Evolutionary conservation across 2,797 vertebrate species (phyloP).

Genomic region (Liparis tanakae): DNA sequence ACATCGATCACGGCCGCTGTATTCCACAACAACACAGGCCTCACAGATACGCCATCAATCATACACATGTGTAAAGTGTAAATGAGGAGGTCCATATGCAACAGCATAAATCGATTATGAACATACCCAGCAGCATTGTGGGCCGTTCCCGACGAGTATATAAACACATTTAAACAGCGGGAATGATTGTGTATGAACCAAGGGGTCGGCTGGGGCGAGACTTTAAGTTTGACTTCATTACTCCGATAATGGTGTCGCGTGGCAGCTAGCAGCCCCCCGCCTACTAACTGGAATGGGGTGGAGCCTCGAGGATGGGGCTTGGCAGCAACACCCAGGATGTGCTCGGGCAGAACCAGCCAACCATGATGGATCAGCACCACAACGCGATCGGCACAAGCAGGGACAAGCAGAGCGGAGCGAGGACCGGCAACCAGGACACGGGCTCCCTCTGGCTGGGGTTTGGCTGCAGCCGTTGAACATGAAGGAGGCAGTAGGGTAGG

Average conservation of each 20-base stretch:
- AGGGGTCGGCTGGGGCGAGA: conserved; percentile 52
- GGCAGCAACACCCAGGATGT: conserved; percentile 38
- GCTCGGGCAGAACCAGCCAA: conserved; percentile 28
- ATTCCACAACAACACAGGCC: background rate
- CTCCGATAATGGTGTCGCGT: conserved; percentile 62
- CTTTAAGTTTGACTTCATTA: conserved; percentile 73
- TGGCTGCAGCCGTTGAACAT: conserved; percentile 51
- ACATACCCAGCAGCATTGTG: conserved; percentile 11
- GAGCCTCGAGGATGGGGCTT: conserved; percentile 29
- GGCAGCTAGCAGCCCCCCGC: conserved; percentile 57
- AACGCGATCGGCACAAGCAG: conserved; percentile 10
- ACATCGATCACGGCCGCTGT: background rate
- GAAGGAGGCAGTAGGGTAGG: conserved; percentile 24
- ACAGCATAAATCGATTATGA: conserved; percentile 21
- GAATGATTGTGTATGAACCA: conserved; percentile 64
- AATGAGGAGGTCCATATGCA: conserved; percentile 33
- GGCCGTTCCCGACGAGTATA: conserved; percentile 39
- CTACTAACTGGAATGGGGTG: conserved; percentile 41
- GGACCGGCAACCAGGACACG: conserved; percentile 24
- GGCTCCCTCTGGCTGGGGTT: conserved; percentile 19
- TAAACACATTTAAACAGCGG: conserved; percentile 40
- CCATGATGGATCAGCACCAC: conserved; percentile 15
- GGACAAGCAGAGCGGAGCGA: conserved; percentile 6
- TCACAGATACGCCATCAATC: background rate
- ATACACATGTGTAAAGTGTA: too few relatives aligned